Percentiles rank a stretch among this genome's conserved stretches.
Conservation (phyloP, 2,113 vertebrate species). For the Bombycilla garrulus region DNA sequence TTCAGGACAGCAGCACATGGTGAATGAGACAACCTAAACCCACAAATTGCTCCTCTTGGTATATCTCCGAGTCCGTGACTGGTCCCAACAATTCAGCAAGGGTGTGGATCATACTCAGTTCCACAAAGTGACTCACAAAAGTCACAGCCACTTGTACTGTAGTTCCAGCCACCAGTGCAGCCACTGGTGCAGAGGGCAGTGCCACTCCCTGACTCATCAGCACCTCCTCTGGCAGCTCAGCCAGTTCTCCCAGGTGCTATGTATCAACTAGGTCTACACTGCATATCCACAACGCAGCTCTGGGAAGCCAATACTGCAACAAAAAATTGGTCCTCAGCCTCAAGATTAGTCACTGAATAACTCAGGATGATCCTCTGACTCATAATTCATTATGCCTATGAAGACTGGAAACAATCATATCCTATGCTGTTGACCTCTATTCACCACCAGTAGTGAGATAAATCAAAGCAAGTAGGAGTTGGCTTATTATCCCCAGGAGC, state of each 20-base stretch:
- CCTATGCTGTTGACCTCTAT: neutral
- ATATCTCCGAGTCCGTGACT: neutral
- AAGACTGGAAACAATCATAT: neutral
- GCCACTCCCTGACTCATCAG: slow-evolving; percentile 24
- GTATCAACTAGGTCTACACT: neutral
- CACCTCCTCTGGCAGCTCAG: neutral
- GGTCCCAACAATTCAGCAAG: neutral
- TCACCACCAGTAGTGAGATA: neutral
- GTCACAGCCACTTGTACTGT: neutral
- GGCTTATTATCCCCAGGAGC: neutral
- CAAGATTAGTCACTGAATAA: slow-evolving; percentile 37
- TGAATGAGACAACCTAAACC: neutral
- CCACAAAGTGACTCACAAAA: slow-evolving; percentile 5
- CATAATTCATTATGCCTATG: neutral
- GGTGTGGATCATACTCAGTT: slow-evolving; percentile 3
- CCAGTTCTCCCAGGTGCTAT: neutral
- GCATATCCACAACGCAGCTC: neutral
- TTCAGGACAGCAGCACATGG: neutral
- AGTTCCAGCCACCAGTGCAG: neutral
- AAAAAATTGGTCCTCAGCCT: neutral
- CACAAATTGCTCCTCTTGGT: neutral
- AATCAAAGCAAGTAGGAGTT: slow-evolving; percentile 1
- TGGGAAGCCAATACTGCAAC: neutral
- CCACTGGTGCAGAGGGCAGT: slow-evolving; percentile 35
- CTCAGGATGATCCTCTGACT: slow-evolving; percentile 25